Evolutionary conservation across 1,140 invertebrate species (phyloP).

Genomic region (Drosophila willistoni): DNA sequence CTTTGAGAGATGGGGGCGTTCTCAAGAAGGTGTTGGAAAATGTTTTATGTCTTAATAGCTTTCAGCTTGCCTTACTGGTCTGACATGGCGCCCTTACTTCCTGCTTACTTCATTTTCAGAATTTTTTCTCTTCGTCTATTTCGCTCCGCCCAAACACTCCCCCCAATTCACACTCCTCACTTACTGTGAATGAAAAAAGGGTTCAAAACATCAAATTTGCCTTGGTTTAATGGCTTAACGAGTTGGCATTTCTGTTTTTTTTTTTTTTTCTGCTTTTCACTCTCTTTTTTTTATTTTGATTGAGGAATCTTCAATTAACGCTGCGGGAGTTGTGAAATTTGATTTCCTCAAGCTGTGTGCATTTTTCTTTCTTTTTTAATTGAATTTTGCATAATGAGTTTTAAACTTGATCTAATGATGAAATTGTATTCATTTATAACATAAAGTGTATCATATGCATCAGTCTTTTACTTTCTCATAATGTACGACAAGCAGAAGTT

Average conservation of each 20-base stretch:
- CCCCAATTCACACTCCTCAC: not conserved
- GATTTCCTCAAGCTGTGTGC: slow-evolving; percentile 43
- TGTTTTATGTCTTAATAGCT: slow-evolving; percentile 78
- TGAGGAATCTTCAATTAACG: slow-evolving; percentile 72
- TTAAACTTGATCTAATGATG: not conserved
- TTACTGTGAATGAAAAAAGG: slow-evolving; percentile 24
- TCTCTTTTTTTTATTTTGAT: slow-evolving; percentile 41
- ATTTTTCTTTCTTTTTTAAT: slow-evolving; percentile 43
- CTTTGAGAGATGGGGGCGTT: slow-evolving; percentile 39
- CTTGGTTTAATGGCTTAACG: slow-evolving; percentile 70
- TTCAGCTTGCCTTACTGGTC: slow-evolving; percentile 30
- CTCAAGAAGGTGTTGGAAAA: slow-evolving; percentile 68
- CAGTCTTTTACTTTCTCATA: too few species aligned
- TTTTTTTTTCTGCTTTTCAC: slow-evolving; percentile 13
- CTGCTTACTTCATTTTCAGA: slow-evolving; percentile 23
- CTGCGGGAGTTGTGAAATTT: slow-evolving; percentile 71
- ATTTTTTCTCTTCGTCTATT: not conserved
- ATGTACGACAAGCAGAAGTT: too few species aligned
- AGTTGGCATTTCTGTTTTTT: slow-evolving; percentile 55
- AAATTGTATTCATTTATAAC: too few species aligned
- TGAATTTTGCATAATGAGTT: slow-evolving; percentile 42
- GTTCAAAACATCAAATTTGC: slow-evolving; percentile 43
- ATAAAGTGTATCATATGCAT: too few species aligned
- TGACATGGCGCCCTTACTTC: not conserved
- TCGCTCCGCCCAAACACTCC: not conserved